A percentile compares a stretch with the other conserved stretches of the same genome.
Conservation (phyloP, 2,888 invertebrate species). For the Stenolophus ochropezus region DNA sequence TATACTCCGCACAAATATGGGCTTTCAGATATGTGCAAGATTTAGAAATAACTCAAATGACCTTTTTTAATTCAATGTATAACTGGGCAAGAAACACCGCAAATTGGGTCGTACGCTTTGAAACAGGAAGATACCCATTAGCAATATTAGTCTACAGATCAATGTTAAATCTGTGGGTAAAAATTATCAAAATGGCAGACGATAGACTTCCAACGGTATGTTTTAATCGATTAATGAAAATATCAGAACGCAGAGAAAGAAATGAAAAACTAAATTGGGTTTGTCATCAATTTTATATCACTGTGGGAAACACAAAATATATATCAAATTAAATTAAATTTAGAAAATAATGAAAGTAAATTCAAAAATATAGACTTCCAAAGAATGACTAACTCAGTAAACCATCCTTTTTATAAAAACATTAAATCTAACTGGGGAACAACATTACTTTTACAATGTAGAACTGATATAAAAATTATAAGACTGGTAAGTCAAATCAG, state of each 20-base stretch:
- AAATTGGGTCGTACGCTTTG: not conserved
- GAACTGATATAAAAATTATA: not conserved
- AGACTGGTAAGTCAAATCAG: not conserved
- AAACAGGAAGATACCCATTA: conserved; percentile 8
- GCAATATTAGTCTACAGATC: not conserved
- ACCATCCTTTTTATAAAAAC: not conserved
- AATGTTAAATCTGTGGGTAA: not conserved
- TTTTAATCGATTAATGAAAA: not conserved
- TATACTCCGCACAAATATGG: not conserved
- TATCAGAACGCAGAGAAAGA: not conserved
- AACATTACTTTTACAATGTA: not conserved
- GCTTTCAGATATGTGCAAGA: not conserved
- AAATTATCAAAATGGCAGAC: too few species aligned
- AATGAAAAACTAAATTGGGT: not conserved
- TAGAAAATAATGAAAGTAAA: not conserved
- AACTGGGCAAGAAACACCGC: not conserved
- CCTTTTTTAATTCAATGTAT: not conserved
- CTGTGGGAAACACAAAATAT: not conserved
- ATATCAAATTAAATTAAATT: not conserved
- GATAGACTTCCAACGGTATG: too few species aligned
- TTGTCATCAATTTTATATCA: not conserved
- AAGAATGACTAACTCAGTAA: not conserved
- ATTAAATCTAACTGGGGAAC: not conserved
- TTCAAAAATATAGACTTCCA: not conserved
- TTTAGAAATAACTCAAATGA: not conserved